Base-by-base conservation (phyloP, 2,888 invertebrate species). In the Strigamia transsilvanica region DNA sequence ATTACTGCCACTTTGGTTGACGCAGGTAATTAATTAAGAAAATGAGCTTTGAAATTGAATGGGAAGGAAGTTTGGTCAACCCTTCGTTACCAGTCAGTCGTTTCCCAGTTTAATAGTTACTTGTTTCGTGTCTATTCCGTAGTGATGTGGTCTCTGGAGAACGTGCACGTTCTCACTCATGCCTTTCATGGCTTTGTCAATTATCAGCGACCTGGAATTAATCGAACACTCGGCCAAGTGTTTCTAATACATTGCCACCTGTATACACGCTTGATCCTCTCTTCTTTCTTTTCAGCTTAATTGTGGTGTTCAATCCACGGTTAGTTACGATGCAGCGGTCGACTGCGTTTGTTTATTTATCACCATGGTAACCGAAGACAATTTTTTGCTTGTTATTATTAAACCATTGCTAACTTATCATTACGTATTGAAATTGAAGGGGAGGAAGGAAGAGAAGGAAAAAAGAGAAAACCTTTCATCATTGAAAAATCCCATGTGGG, bases 131-230 rank as follows among this genome's bases (percentile, higher is more conserved):
- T 56, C 56, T 18, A 56, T 18, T 51, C 21, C 56, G 21, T 56
- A 56, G 56, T 73, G 73, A 73, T 32, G 73, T 27, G 73, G 27
- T 32, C 73, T 32, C 73, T 4, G 15, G 32, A 32, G 73, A 27
- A 73, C 15, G 56, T 18, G 18, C 56, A 56, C 21, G 38, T 73
- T 73, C 73, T 32, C n/a, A 6, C 32, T 32, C 27, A 27, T 73
- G 73, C 12, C 73, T 73, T 73, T 32, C 73, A 73, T 73, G 73
- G 73, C 73, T 73, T 73, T 73, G 73, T 73, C 73, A 73, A 73
- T 73, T 73, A 73, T 23, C 32, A 73, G 73, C 73, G 73, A 73
- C 73, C 27, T 73, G 73, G 73, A 73, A 73, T 73, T 73, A 73
- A 73, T 73, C 73, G 73, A 73, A 73, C 27, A 32, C 32, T 32